phyloP scores from a whole-genome alignment of 2,113 vertebrate genomes.

The Gobiocypris rarus region DNA sequence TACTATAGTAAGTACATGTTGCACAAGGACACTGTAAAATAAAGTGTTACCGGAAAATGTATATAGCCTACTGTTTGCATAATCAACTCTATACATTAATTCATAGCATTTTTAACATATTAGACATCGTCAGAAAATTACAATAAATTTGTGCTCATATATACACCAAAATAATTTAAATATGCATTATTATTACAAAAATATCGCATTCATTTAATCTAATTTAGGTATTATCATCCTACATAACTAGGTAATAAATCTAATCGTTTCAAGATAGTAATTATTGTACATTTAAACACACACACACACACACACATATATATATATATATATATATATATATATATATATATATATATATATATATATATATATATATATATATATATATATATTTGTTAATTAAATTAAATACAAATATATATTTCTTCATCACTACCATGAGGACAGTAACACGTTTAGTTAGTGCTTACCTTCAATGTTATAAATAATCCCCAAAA shows the following conservation, averaged over 20 bases:
- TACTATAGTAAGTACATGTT: too few relatives aligned
- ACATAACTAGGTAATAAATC: not conserved
- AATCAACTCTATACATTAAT: not conserved
- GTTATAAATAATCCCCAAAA: slow-evolving; percentile 47
- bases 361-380: too few relatives aligned
- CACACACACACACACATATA: too few relatives aligned
- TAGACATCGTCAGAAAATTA: not conserved
- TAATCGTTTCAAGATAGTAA: not conserved
- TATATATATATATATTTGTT: too few relatives aligned
- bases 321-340: too few relatives aligned
- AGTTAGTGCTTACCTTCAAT: slow-evolving; percentile 63
- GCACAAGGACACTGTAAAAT: too few relatives aligned
- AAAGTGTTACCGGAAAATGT: too few relatives aligned
- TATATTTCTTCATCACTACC: too few relatives aligned
- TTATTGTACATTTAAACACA: not conserved
- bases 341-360: too few relatives aligned
- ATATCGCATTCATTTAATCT: not conserved
- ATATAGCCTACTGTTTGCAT: not conserved
- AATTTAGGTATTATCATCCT: not conserved
- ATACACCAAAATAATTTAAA: not conserved
- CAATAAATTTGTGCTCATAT: not conserved
- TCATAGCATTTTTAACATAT: not conserved
- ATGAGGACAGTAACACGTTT: too few relatives aligned
- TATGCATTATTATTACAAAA: not conserved
- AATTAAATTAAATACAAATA: too few relatives aligned